These are phyloP conservation scores for Melolontha melolontha DNA, from an alignment of 2,888 invertebrate genomes.

Conservation along the genomic window DNA sequence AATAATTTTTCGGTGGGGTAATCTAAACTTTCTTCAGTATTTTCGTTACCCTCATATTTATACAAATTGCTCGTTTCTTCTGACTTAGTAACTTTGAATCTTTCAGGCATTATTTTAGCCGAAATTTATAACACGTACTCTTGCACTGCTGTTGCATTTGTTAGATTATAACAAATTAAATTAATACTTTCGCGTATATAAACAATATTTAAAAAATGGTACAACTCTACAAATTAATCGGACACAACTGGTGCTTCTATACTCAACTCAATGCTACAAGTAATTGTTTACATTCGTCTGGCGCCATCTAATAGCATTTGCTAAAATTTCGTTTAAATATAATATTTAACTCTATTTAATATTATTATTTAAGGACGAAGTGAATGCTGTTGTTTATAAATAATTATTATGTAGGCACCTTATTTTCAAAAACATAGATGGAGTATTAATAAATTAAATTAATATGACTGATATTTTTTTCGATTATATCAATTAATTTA, in stretches of 20 bases:
- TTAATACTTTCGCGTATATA: conserved; percentile 33
- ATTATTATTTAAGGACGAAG: too few relatives aligned
- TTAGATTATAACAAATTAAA: conserved; percentile 28
- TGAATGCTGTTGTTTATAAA: too few relatives aligned
- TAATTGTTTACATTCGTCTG: conserved; percentile 37
- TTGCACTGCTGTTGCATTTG: conserved; percentile 23
- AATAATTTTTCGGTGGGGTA: conserved; percentile 51
- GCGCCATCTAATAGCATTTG: conserved; percentile 32
- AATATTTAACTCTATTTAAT: not conserved
- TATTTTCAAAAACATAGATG: too few relatives aligned
- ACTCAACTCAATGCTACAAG: conserved; percentile 34
- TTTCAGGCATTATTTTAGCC: conserved; percentile 50
- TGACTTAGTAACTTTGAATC: conserved; percentile 55
- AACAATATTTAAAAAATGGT: conserved; percentile 40
- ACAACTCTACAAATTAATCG: conserved; percentile 43
- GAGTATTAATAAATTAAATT: too few relatives aligned
- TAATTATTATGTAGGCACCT: too few relatives aligned
- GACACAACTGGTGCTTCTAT: conserved; percentile 43
- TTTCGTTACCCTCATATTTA: conserved; percentile 37
- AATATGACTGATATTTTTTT: too few relatives aligned
- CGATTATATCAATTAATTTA: too few relatives aligned
- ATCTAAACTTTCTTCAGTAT: conserved; percentile 44
- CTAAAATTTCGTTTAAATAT: conserved; percentile 1
- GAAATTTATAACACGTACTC: not conserved
- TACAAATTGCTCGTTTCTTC: conserved; percentile 47